Evolutionary conservation across 2,113 vertebrate species (phyloP).

Genomic region (Aegotheles bennettii): DNA sequence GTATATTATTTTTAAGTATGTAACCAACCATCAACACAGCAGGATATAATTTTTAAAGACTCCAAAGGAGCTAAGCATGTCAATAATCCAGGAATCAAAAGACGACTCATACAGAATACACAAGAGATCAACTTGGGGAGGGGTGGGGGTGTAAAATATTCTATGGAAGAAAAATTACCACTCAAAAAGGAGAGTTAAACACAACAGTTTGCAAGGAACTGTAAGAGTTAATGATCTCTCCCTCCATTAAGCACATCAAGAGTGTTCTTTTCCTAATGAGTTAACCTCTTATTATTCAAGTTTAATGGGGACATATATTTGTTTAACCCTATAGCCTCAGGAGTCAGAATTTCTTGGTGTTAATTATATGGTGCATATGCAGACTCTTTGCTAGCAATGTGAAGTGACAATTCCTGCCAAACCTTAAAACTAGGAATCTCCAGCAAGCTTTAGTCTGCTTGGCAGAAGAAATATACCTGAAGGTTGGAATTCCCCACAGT

Average conservation of each 20-base stretch:
- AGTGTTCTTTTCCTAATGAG: constrained; percentile 47
- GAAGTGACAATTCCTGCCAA: neutral
- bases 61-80: neutral
- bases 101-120: neutral
- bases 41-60: neutral
- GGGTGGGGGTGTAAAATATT: neutral
- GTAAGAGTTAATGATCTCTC: constrained; percentile 30
- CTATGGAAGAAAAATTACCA: neutral
- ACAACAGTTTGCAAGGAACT: neutral
- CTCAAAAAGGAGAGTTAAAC: neutral
- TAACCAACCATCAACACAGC: neutral
- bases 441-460: neutral
- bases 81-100: neutral
- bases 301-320: constrained; percentile 58
- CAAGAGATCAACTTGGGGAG: neutral
- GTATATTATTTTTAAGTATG: neutral
- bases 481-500: neutral
- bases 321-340: constrained; percentile 58
- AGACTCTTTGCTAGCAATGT: neutral
- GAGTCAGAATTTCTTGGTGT: constrained; percentile 52
- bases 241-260: constrained; percentile 22
- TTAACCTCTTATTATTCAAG: constrained; percentile 64
- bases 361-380: constrained; percentile 15
- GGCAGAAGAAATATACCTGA: neutral
- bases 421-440: neutral